A percentile compares a stretch with the other conserved stretches of the same genome.
Conservation (phyloP, 1,140 invertebrate species). For the Saxidomus purpurata region DNA sequence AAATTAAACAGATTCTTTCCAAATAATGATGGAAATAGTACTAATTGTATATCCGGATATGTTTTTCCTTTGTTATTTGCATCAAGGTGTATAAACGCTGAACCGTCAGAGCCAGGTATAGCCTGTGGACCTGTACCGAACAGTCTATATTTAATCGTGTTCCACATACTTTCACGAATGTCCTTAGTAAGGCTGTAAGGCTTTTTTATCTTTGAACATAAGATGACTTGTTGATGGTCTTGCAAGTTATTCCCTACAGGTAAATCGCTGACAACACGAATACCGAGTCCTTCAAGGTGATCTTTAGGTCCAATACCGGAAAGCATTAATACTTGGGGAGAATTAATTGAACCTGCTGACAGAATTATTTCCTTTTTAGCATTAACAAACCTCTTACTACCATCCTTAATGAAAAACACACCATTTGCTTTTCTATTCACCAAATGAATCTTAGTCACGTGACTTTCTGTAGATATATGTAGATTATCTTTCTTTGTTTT, state of each 20-base stretch:
- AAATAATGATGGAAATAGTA: not conserved
- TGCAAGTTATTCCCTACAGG: constrained; percentile 45
- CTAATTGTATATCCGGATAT: constrained; percentile 41
- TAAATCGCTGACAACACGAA: constrained; percentile 22
- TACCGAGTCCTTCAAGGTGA: constrained; percentile 39
- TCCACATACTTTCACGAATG: not conserved
- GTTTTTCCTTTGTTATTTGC: not conserved
- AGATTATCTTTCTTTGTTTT: constrained; percentile 21
- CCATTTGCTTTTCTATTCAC: not conserved
- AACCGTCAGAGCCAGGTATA: not conserved
- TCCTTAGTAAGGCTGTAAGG: not conserved
- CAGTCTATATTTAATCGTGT: not conserved
- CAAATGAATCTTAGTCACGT: not conserved
- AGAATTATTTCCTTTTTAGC: constrained; percentile 82
- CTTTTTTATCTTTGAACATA: not conserved
- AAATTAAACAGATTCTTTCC: not conserved
- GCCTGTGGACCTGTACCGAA: constrained; percentile 11
- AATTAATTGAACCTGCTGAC: constrained; percentile 92
- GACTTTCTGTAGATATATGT: not conserved
- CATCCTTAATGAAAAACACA: not conserved
- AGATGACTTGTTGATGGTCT: not conserved
- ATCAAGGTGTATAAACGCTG: not conserved
- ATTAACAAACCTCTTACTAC: constrained; percentile 2
- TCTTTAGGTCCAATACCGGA: constrained; percentile 93
- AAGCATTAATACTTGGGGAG: constrained; percentile 95